These are phyloP conservation scores for Phyllopteryx taeniolatus DNA, from an alignment of 2,113 vertebrate species.

Conservation along the genomic window DNA sequence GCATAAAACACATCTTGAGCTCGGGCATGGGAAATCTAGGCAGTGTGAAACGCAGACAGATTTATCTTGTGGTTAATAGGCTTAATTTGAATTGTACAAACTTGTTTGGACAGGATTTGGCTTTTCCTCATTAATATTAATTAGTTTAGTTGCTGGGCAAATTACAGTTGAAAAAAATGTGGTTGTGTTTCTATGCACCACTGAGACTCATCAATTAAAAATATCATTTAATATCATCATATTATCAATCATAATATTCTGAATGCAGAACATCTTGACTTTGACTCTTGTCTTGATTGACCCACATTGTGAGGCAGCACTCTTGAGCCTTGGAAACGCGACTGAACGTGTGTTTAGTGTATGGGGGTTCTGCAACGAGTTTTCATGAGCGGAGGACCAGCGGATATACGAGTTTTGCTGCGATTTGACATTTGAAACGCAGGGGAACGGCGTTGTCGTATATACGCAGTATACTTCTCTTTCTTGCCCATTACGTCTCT, in stretches of 20 bases:
- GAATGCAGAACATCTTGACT: slow-evolving; percentile 9
- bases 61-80: background rate
- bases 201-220: slow-evolving; percentile 11
- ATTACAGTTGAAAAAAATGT: slow-evolving; percentile 15
- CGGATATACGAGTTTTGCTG: no score
- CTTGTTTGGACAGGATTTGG: background rate
- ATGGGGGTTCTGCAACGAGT: no score
- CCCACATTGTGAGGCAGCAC: slow-evolving; percentile 7
- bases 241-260: background rate
- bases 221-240: background rate
- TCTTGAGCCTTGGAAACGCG: slow-evolving; percentile 63
- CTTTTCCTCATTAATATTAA: background rate
- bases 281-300: slow-evolving; percentile 12
- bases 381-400: no score
- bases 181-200: slow-evolving; percentile 26
- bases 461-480: no score
- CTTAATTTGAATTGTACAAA: background rate
- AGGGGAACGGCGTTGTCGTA: no score
- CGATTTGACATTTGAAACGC: no score
- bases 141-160: slow-evolving; percentile 5
- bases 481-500: no score
- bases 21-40: background rate
- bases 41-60: background rate
- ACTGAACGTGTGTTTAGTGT: no score
- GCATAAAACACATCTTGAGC: slow-evolving; percentile 1